Base-by-base conservation (phyloP, 2,888 invertebrate genomes). In the Polyommatus iphigenia region DNA sequence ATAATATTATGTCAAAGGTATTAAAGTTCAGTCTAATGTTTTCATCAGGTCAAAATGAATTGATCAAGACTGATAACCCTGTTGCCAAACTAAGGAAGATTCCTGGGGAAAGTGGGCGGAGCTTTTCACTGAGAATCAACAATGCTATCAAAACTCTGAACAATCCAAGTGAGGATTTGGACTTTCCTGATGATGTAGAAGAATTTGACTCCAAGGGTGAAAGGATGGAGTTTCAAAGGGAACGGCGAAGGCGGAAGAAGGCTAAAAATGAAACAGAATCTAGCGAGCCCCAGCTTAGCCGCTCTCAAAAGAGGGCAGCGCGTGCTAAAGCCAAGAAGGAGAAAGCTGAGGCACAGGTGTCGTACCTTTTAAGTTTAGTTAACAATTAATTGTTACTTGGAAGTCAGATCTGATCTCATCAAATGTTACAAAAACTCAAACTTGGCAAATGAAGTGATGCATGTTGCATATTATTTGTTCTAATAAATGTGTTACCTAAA, bases 81-180 rank as follows among this genome's bases (percentile, higher is more conserved):
- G 87, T 95, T 67, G 93, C 95, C 13, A 82, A 93, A 4, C 94
- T 97, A 80, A 93, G 94, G 80, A 95, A 96, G 86, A 85, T 92
- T 79, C 92, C 95, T 0, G 95, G 95, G 0, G 97, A 97, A 90
- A 92, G 93, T 0, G 94, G 95, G 18, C 87, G 93, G n/a, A 91
- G 91, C 8, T 97, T 97, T 86, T 90, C 97, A 76, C 87, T 94
- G 20, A 94, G 97, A 78, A 96, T 97, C 54, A 95, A 95, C 85
- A 94, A 94, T 80, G 95, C 96, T 20, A 95, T 97, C 10, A 90
- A 94, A 18, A 94, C 95, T 20, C 95, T 93, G n/a, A 88, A 88
- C 76, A 83, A 88, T 81, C 84, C 86, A 1, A 82, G 82, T 36
- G 77, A 87, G 3, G 83, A 87, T 29, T 80, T 85, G 1, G 84